Evolutionary conservation across 23 tunicate species (phyloP).

Genomic region (Trididemnum clinides): DNA sequence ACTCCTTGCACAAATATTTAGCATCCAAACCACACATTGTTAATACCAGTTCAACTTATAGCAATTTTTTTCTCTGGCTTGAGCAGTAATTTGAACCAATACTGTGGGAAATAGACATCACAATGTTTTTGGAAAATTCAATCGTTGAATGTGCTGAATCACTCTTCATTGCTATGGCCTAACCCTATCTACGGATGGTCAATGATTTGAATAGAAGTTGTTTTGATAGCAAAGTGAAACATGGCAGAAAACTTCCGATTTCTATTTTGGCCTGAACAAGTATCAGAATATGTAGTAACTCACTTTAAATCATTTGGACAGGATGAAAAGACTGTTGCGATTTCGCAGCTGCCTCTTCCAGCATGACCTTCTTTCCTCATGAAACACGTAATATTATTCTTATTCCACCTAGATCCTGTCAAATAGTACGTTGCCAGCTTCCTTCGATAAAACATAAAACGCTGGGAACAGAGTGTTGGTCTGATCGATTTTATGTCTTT

Average conservation of each 20-base stretch:
- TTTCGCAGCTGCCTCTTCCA: not conserved
- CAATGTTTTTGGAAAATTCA: not conserved
- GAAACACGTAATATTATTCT: not conserved
- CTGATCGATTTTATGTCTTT: too few species aligned
- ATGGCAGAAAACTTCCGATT: not conserved
- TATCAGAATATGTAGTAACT: not conserved
- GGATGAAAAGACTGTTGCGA: not conserved
- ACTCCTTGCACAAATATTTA: not conserved
- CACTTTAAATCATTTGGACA: not conserved
- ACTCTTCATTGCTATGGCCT: not conserved
- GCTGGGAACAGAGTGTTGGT: too few species aligned
- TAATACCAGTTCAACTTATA: not conserved
- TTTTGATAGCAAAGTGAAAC: not conserved
- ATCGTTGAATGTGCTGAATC: not conserved
- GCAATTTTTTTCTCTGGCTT: not conserved
- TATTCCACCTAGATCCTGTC: not conserved
- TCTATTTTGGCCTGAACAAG: not conserved
- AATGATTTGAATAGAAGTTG: not conserved
- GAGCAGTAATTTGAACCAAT: not conserved
- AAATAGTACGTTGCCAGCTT: not conserved
- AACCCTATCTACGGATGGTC: not conserved
- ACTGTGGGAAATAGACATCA: not conserved
- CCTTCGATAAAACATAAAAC: not conserved
- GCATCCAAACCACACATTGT: not conserved
- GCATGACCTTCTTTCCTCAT: not conserved